Conservation (phyloP, 2,797 vertebrate species). For the Thaleichthys pacificus region DNA sequence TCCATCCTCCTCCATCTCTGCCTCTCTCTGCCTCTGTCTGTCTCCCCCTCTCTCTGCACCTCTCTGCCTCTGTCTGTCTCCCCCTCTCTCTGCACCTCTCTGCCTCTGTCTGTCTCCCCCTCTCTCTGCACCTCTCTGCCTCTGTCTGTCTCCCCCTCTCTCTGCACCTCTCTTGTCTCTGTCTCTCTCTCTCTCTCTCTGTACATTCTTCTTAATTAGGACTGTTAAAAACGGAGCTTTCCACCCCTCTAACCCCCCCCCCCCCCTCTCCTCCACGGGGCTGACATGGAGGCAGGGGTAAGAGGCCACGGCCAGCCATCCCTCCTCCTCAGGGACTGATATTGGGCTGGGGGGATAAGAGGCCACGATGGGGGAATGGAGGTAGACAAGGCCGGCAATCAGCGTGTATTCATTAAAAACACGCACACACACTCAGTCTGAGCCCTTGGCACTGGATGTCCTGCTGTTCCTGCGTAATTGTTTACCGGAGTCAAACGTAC, state of each 20-base stretch:
- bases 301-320: slow-evolving; percentile 53
- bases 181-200: not conserved
- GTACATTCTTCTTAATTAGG: slow-evolving; percentile 69
- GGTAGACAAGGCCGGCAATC: not conserved
- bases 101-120: slow-evolving; percentile 14
- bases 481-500: too few relatives aligned
- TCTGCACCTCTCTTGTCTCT: slow-evolving; percentile 37
- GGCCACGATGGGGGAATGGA: not conserved
- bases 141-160: slow-evolving; percentile 11
- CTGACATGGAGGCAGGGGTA: too few relatives aligned
- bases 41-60: not conserved
- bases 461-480: not conserved
- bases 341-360: slow-evolving; percentile 41
- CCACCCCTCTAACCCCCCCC: too few relatives aligned
- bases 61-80: slow-evolving; percentile 33
- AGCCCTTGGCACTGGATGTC: slow-evolving; percentile 54
- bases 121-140: not conserved
- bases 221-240: slow-evolving; percentile 67
- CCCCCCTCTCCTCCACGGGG: too few relatives aligned
- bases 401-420: too few relatives aligned
- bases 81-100: not conserved
- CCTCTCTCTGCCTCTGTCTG: slow-evolving; percentile 19
- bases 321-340: slow-evolving; percentile 34
- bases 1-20: not conserved
- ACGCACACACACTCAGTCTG: not conserved